Evolutionary conservation across 2,113 vertebrate species (phyloP), one percentile per base, ranked within the genome.

Genomic region (Orthochromis malagaraziensis): DNA sequence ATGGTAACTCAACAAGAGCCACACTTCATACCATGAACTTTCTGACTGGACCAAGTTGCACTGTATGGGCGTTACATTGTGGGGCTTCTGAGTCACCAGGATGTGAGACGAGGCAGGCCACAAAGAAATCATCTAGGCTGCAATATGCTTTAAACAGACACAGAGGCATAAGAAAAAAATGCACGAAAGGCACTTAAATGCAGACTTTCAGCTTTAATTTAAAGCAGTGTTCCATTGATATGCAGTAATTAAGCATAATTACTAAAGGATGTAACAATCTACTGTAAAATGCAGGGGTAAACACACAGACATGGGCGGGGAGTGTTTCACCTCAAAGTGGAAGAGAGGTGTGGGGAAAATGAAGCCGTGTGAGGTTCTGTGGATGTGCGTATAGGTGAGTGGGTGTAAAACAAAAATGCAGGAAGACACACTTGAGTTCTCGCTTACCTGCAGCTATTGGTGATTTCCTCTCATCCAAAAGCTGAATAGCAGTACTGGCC

Each of bases 391-490:
- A 31, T 33, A 63, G 45, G 21, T n/a, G 38, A 45, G 35, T 45
- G 60, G 47, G 82, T 47, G 63, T 63, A 83, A 82, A 65, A 35
- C 58, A 11, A 53, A 55, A 75, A 77, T 3, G 10, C 29, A 33
- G 83, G 65, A 35, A 89, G 70, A 87, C 29, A 13, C 83, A 84
- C 84, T 91, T 65, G 70, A 89, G 84, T 53, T 82, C 40, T 51
- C 57, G 92, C 91, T 94, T 97, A 99, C 99, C 99, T 96, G 99
- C 99, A 91, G 98, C 98, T 87, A 99, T 97, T 2, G 98, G 98
- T 31, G 99, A 99, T 94, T 99, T 99, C 94, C 98, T 97, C 93
- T 99, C 98, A 94, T 99, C 99, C 82, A 98, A 90, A 80, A 99
- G 97, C 42, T 99, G 99, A 93, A 99, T 98, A 77, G 98, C 97